Percentiles rank a stretch among this genome's conserved stretches.
These are phyloP conservation scores for Oreohelix idahoensis DNA, from an alignment of 1,140 invertebrate species.

Conservation along the genomic window DNA sequence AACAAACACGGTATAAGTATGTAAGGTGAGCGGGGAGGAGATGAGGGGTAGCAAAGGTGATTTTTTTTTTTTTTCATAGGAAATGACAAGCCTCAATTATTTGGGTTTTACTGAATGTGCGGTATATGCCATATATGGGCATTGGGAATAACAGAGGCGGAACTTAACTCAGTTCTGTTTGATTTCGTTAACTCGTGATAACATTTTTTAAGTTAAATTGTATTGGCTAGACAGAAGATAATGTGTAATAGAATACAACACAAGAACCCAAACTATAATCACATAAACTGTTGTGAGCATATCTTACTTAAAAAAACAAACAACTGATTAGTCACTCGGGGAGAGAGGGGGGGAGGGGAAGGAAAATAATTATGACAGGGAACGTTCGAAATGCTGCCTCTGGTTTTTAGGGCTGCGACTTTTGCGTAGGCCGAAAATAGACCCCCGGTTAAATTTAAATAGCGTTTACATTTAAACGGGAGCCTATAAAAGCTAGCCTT, in stretches of 20 bases:
- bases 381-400: too few relatives aligned
- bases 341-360: too few relatives aligned
- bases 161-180: too few relatives aligned
- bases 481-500: background rate
- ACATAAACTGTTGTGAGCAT: background rate
- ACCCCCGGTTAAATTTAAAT: background rate
- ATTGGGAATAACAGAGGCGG: background rate
- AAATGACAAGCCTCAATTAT: background rate
- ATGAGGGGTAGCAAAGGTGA: background rate
- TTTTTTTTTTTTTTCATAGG: background rate
- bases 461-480: background rate
- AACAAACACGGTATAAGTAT: too few relatives aligned
- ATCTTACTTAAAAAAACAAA: background rate
- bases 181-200: too few relatives aligned
- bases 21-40: too few relatives aligned
- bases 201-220: background rate
- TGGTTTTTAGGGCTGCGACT: too few relatives aligned
- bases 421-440: background rate
- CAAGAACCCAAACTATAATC: background rate
- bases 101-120: background rate
- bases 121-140: background rate
- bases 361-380: background rate
- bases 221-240: background rate
- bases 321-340: background rate
- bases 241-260: background rate